Evolutionary conservation across 2,797 vertebrate species (phyloP).

Genomic region (Gymnothorax javanicus): DNA sequence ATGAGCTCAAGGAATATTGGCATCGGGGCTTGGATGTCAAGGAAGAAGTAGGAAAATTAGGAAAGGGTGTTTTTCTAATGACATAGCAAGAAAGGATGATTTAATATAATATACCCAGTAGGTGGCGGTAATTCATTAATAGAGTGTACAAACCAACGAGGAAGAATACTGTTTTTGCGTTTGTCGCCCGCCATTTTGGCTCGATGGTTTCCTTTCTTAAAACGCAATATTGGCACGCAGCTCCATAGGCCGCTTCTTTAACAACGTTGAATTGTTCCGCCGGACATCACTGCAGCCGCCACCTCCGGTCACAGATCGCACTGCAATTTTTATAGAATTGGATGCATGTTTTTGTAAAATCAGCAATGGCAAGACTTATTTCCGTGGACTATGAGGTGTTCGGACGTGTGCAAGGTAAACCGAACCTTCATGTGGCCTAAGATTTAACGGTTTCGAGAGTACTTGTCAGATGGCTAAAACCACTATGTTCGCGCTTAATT

Average conservation of each 20-base stretch:
- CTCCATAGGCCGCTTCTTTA: not conserved
- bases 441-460: not conserved
- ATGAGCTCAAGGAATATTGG: too few relatives aligned
- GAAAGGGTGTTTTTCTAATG: too few relatives aligned
- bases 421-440: not conserved
- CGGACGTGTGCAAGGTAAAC: slow-evolving; percentile 53
- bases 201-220: slow-evolving; percentile 5
- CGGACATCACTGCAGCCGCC: slow-evolving; percentile 5
- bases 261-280: not conserved
- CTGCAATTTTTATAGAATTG: not conserved
- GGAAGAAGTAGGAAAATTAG: too few relatives aligned
- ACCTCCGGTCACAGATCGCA: slow-evolving; percentile 5
- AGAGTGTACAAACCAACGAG: too few relatives aligned
- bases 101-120: too few relatives aligned
- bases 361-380: slow-evolving; percentile 36
- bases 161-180: too few relatives aligned
- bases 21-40: too few relatives aligned
- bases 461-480: not conserved
- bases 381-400: slow-evolving; percentile 55
- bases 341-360: not conserved
- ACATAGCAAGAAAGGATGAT: too few relatives aligned
- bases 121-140: too few relatives aligned
- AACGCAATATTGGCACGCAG: not conserved
- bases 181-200: slow-evolving; percentile 26
- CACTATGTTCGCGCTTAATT: not conserved